Base-by-base conservation (phyloP, 1,140 invertebrate genomes). In the Bombus haemorrhoidalis region DNA sequence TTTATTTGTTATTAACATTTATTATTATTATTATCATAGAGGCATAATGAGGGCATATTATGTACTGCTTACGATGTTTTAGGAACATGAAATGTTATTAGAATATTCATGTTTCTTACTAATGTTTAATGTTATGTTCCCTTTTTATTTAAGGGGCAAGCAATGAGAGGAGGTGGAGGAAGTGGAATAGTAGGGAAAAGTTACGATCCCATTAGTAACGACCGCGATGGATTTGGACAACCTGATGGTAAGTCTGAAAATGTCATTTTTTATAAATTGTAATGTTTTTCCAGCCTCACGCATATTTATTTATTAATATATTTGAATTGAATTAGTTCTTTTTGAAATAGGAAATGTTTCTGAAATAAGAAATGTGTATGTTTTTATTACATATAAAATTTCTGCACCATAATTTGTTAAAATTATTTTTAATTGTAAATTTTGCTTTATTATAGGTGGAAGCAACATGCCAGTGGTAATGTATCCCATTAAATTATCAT, bases 391-490 rank as follows among this genome's bases (percentile, higher is more conserved):
- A 12, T 37, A 15, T 69, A 9, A 34, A 25, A 22, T 68, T 37
- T 37, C 8, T 34, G 18, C 1, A 15, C 1, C 25, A 71, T 6
- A 13, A 10, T 72, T 72, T 28, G 1, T 43, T n/a, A 43, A n/a
- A 41, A n/a, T 15, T 41, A n/a, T 12, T 72, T 32, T 9, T 81
- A 53, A 81, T 64, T 32, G 0, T 74, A 39, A 32, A 34, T 53
- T 81, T 32, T 47, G 8, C 6, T 80, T 87, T 83, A 62, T 93
- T 93, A 43, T 90, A 95, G 94, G 93, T 85, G 94, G 94, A 92
- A 95, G 92, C 94, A 93, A 92, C 90, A 88, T 95, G 88, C 95
- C 95, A 93, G 94, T 95, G 95, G 95, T 95, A 95, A 95, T 59
- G 94, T 94, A 95, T 94, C 91, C 71, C 66, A 88, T 89, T 90